A percentile compares a stretch with the other conserved stretches of the same genome.
Evolutionary conservation across 2,797 vertebrate species (phyloP).

Genomic region (Bovichtus variegatus): DNA sequence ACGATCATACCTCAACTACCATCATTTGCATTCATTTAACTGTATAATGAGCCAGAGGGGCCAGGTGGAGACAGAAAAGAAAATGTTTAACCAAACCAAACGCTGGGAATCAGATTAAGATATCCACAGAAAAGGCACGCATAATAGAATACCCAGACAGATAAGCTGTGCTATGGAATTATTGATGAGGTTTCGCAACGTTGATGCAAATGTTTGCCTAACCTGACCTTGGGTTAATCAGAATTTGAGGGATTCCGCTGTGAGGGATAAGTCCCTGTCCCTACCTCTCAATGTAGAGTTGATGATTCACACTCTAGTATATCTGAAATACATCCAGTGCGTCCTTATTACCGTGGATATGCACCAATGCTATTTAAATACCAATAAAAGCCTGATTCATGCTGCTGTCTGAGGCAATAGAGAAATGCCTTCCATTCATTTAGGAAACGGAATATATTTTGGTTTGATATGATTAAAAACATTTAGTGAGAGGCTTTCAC

Average conservation of each 20-base stretch:
- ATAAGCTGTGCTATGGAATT: conserved; percentile 66
- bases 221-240: conserved; percentile 76
- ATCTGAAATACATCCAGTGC: conserved; percentile 53
- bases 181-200: conserved; percentile 65
- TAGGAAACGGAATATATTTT: conserved; percentile 36
- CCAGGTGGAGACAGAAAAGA: conserved; percentile 46
- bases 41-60: conserved; percentile 54
- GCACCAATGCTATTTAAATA: conserved; percentile 44
- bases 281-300: conserved; percentile 35
- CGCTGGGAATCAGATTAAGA: conserved; percentile 69
- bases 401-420: conserved; percentile 26
- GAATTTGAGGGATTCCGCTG: conserved; percentile 58
- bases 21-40: conserved; percentile 68
- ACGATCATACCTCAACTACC: conserved; percentile 14
- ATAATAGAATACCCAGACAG: conserved; percentile 69
- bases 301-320: conserved; percentile 45
- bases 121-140: conserved; percentile 49
- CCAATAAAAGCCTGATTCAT: conserved; percentile 41
- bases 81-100: conserved; percentile 65
- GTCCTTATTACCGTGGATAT: conserved; percentile 27
- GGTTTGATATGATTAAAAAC: conserved; percentile 49
- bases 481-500: conserved; percentile 19
- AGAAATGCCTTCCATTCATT: conserved; percentile 41
- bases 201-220: conserved; percentile 69
- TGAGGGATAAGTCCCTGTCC: conserved; percentile 41